Conservation (phyloP, 2,888 invertebrate genomes). For the Diplazon laetatorius region DNA sequence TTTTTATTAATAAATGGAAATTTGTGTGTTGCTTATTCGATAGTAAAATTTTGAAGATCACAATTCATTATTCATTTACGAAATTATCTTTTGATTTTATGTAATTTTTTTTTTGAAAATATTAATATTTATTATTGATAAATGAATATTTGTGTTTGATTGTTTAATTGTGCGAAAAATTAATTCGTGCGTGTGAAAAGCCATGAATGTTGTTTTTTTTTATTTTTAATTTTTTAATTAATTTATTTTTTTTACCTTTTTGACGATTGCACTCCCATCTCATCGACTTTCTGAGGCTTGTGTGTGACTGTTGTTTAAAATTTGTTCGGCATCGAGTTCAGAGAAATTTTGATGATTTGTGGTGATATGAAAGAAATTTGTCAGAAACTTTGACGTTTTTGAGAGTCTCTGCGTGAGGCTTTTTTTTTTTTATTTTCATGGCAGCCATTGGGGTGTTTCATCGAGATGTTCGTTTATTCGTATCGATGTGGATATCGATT, state of each 20-base stretch:
- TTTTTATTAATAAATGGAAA: background rate
- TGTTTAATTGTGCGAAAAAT: background rate
- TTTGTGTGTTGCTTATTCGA: too few species aligned
- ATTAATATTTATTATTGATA: background rate
- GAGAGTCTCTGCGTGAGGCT: background rate
- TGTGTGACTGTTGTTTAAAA: background rate
- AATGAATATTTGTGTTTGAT: background rate
- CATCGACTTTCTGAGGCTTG: background rate
- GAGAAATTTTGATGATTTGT: background rate
- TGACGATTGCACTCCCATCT: constrained; percentile 36
- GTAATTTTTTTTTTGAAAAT: too few species aligned
- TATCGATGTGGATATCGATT: too few species aligned
- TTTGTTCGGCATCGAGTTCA: background rate
- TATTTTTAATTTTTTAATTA: too few species aligned
- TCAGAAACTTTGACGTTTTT: background rate
- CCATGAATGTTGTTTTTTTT: too few species aligned
- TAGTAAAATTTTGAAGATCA: too few species aligned
- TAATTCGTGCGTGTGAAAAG: background rate
- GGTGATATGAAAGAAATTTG: background rate
- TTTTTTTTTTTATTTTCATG: background rate
- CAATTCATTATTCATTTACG: background rate
- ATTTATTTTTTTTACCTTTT: too few species aligned
- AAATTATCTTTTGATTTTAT: too few species aligned
- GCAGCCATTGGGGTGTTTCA: background rate
- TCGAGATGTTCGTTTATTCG: constrained; percentile 13